These are phyloP conservation scores for Erethizon dorsatum DNA, from an alignment of 2,797 vertebrate genomes.

Conservation along the genomic window DNA sequence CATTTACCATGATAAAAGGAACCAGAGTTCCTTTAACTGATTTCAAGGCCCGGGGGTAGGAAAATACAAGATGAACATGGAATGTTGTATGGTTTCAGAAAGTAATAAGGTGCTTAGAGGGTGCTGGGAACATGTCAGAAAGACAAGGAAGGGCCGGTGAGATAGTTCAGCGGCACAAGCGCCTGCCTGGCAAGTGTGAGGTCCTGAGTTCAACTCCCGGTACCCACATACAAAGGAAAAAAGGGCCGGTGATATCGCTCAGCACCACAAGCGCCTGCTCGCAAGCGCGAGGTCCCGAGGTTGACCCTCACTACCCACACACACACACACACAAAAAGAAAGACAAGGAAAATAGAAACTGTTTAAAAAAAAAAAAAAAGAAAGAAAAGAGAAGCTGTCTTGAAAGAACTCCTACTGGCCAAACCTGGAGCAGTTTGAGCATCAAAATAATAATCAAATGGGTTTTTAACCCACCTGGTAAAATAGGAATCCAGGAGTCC, in stretches of 20 bases:
- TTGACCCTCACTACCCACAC: too few relatives aligned
- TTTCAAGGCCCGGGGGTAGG: background rate
- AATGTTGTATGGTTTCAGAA: background rate
- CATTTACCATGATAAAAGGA: background rate
- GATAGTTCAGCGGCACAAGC: too few relatives aligned
- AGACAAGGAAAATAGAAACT: background rate
- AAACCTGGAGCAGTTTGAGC: background rate
- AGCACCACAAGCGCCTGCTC: too few relatives aligned
- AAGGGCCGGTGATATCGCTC: too few relatives aligned
- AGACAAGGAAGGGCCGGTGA: background rate
- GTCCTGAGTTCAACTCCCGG: too few relatives aligned
- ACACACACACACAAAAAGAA: background rate
- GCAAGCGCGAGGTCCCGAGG: too few relatives aligned
- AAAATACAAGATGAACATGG: background rate
- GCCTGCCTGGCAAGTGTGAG: too few relatives aligned
- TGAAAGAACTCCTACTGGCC: background rate
- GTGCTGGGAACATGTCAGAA: background rate
- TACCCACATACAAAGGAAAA: too few relatives aligned
- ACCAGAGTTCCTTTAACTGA: background rate
- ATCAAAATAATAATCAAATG: background rate
- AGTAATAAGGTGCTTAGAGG: background rate
- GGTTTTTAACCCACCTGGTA: constrained; percentile 9
- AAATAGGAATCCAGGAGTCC: background rate
- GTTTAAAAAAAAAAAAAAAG: background rate
- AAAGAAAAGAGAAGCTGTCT: background rate